A percentile compares a stretch with the other conserved stretches of the same genome.
Evolutionary conservation across 2,113 vertebrate species (phyloP).

Genomic region (Enhydra lutris): DNA sequence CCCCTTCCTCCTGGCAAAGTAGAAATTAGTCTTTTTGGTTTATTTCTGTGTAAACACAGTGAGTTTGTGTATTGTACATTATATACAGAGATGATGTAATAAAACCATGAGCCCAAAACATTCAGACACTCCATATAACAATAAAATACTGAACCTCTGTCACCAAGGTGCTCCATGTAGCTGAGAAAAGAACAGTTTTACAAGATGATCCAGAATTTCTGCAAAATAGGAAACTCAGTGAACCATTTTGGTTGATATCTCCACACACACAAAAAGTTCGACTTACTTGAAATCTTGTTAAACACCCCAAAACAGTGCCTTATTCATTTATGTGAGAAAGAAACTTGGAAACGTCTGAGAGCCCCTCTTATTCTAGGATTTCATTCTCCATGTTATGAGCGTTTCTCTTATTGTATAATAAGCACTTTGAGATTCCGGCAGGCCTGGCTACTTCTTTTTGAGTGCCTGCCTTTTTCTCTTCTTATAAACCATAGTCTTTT

Average conservation of each 20-base stretch:
- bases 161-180: neutral
- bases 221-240: neutral
- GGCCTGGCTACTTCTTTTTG: constrained; percentile 11
- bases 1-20: neutral
- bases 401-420: constrained; percentile 32
- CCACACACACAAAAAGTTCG: neutral
- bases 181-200: neutral
- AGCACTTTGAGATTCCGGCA: neutral
- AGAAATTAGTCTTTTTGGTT: constrained; percentile 50
- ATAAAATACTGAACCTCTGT: neutral
- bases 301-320: neutral
- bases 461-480: neutral
- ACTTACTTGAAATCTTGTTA: constrained; percentile 24
- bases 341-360: constrained; percentile 46
- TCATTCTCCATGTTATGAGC: constrained; percentile 32
- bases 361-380: neutral
- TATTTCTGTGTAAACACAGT: constrained; percentile 39
- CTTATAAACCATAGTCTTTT: neutral
- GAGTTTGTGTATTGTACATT: constrained; percentile 17
- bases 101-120: neutral
- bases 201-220: neutral
- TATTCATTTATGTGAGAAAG: constrained; percentile 48
- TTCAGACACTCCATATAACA: neutral
- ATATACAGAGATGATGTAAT: neutral
- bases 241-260: constrained; percentile 6